A percentile compares a stretch with the other conserved stretches of the same genome.
These are phyloP conservation scores for Cybosia mesomella DNA, from an alignment of 2,888 invertebrate species.

Conservation along the genomic window DNA sequence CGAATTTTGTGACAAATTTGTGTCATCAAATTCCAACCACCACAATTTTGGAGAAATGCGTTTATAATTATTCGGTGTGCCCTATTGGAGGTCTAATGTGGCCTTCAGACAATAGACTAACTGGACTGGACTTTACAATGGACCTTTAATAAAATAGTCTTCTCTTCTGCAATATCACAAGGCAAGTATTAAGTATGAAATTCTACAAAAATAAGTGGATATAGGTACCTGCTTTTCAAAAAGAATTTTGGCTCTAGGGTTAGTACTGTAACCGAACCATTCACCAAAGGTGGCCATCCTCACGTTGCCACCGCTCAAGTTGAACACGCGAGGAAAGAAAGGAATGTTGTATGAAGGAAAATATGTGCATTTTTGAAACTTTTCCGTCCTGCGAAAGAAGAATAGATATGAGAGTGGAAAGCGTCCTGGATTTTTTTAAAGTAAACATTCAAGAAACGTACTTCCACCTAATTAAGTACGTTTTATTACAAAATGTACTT, in stretches of 20 bases:
- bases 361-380: constrained; percentile 74
- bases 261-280: constrained; percentile 89
- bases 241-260: constrained; percentile 89
- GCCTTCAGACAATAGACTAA: neutral
- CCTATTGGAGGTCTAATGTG: too few relatives aligned
- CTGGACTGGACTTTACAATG: neutral
- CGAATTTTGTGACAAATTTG: too few relatives aligned
- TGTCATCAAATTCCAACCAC: too few relatives aligned
- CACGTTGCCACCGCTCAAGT: constrained; percentile 87
- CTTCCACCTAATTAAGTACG: too few relatives aligned
- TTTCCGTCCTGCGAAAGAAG: constrained; percentile 59
- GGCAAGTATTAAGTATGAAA: too few relatives aligned
- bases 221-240: constrained; percentile 84
- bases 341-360: constrained; percentile 92
- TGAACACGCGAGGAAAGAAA: constrained; percentile 88
- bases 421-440: neutral
- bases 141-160: too few relatives aligned
- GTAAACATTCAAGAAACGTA: too few relatives aligned
- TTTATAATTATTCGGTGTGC: too few relatives aligned
- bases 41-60: too few relatives aligned
- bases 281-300: constrained; percentile 81
- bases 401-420: neutral
- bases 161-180: too few relatives aligned
- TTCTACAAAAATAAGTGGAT: neutral
- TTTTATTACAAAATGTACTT: too few relatives aligned